phyloP scores from a whole-genome alignment of 2,888 invertebrate genomes.

The Agriopis leucophaearia region DNA sequence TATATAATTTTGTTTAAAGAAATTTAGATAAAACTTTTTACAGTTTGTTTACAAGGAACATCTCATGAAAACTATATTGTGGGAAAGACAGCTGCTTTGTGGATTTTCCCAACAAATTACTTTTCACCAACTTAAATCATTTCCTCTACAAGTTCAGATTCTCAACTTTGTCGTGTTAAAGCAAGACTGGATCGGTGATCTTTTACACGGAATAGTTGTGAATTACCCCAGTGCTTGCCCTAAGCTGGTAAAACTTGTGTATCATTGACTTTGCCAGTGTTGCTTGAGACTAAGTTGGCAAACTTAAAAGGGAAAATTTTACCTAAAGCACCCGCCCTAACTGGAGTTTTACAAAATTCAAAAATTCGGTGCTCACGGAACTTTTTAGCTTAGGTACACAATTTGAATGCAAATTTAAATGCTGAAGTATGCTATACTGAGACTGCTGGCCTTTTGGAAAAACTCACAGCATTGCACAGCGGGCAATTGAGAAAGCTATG shows the following conservation, averaged over 20 bases:
- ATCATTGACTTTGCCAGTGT: conserved; percentile 12
- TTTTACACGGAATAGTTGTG: conserved; percentile 25
- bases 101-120: neutral
- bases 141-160: conserved; percentile 14
- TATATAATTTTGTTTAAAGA: no score
- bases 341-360: no score
- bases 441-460: no score
- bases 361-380: no score
- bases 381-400: no score
- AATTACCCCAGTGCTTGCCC: conserved; percentile 9
- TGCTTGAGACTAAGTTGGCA: conserved; percentile 2
- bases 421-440: no score
- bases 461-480: no score
- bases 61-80: neutral
- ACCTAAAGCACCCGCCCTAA: neutral
- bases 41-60: neutral
- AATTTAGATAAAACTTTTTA: no score
- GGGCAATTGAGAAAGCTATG: no score
- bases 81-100: conserved; percentile 3
- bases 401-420: no score
- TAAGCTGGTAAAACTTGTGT: conserved; percentile 21
- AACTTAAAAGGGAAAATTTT: conserved; percentile 4
- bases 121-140: conserved; percentile 14
- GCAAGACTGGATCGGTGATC: conserved; percentile 18
- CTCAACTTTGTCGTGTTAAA: conserved; percentile 16